Evolutionary conservation across 2,888 invertebrate species (phyloP).

Genomic region (Phorcus lineatus): DNA sequence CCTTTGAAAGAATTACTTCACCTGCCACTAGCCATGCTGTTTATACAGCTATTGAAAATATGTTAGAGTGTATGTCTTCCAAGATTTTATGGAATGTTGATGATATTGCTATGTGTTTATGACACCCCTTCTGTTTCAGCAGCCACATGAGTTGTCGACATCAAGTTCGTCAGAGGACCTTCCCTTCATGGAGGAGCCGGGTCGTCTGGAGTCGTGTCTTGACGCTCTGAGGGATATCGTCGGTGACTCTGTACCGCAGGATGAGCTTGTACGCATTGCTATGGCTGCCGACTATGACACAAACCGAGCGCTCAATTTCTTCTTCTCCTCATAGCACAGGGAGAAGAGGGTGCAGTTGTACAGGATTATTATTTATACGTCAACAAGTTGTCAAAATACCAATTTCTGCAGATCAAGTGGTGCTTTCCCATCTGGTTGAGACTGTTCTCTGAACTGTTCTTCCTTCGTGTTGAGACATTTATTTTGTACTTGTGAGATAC

Average conservation of each 20-base stretch:
- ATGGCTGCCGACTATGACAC: constrained; percentile 80
- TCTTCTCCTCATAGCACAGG: constrained; percentile 74
- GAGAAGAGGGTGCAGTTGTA: neutral
- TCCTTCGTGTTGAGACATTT: neutral
- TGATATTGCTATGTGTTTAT: no score
- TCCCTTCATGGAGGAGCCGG: constrained; percentile 69
- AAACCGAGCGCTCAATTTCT: constrained; percentile 80
- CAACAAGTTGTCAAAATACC: neutral
- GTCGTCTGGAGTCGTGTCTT: constrained; percentile 77
- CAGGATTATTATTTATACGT: no score
- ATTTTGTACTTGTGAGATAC: no score
- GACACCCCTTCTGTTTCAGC: neutral
- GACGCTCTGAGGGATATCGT: constrained; percentile 78
- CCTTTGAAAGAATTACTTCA: no score
- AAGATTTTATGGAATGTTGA: no score
- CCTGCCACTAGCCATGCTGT: no score
- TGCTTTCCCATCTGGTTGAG: neutral
- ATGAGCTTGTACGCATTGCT: constrained; percentile 78
- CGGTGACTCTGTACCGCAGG: constrained; percentile 78
- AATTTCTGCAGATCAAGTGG: neutral
- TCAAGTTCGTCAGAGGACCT: constrained; percentile 72
- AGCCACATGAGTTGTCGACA: constrained; percentile 47
- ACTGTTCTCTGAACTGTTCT: neutral
- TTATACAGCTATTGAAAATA: neutral
- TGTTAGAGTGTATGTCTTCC: no score